Base-by-base conservation (phyloP, 2,888 invertebrate genomes). In the Habroteleia sp. region DNA sequence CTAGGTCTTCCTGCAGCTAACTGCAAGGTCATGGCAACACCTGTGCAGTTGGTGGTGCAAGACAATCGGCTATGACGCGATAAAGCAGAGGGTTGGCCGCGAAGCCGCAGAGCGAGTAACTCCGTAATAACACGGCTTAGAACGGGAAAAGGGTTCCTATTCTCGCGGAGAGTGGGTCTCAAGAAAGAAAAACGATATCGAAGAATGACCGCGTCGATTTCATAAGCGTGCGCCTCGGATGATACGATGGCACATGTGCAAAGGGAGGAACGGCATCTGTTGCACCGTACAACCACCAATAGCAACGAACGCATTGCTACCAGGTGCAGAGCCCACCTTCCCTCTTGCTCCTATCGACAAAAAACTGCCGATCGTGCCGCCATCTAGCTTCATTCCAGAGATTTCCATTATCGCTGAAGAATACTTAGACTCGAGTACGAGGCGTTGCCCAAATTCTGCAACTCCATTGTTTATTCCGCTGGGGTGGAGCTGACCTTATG, bases 1-100 rank as follows among this genome's bases (percentile, higher is more conserved):
- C 71, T 62, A 71, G 62, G 62, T 71, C 60, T 71, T 50, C 39
- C 37, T 8, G 42, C 31, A 41, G 62, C 14, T 27, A 35, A 33
- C 41, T 41, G 63, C 74, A 75, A 75, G 74, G 74, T 75, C 65
- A 52, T 20, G 6, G 41, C 14, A 39, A 44, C 74, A 71, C 74
- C 74, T 73, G 73, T 66, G 39, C 60, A 33, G 5, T 48, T 8
- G 17, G 23, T 41, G 31, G 52, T 16, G 60, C 35, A 11, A 37
- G 46, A 46, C 46, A 48, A 54, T 63, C 39, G 35, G 20, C 31
- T 39, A 42, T 58, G 25, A 39, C 33, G 42, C 46, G 71, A 54
- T 46, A 41, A 54, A 62, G 48, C 31, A 31, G 62, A 41, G 62
- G 71, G 54, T 39, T 46, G 39, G 17, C n/a, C 0, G 8, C 13